Evolutionary conservation across 2,888 invertebrate genomes (phyloP).

Genomic region (Scrobipalpa costella): DNA sequence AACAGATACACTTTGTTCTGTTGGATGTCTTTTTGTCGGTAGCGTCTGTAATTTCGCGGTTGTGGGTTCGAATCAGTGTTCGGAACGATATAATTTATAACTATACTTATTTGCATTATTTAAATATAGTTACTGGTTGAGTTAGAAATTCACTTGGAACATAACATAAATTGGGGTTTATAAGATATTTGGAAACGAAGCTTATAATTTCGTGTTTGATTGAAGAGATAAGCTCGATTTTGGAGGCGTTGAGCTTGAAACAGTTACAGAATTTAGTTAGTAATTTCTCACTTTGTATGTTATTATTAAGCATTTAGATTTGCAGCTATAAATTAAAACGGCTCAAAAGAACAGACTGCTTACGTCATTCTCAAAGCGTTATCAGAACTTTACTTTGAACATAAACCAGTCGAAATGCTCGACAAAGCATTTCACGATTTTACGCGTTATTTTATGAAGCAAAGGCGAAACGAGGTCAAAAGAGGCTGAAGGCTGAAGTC

Average conservation of each 20-base stretch:
- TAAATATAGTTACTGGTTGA: neutral
- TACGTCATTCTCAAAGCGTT: too few species aligned
- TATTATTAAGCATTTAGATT: neutral
- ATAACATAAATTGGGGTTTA: neutral
- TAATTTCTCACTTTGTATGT: neutral
- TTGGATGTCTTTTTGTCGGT: neutral
- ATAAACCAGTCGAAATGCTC: neutral
- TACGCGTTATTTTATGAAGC: slow-evolving; percentile 49
- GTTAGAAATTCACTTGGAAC: neutral
- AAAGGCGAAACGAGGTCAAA: slow-evolving; percentile 42
- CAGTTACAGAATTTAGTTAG: neutral
- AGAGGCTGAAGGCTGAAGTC: slow-evolving; percentile 46
- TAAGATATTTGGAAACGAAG: neutral
- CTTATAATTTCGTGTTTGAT: neutral
- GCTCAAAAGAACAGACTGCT: too few species aligned
- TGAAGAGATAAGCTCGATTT: neutral
- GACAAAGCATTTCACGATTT: slow-evolving; percentile 50
- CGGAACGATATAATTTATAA: slow-evolving; percentile 20
- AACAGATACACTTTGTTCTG: neutral
- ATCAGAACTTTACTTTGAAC: neutral
- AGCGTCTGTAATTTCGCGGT: slow-evolving; percentile 18
- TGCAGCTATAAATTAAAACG: neutral
- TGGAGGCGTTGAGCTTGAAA: neutral
- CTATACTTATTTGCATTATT: neutral
- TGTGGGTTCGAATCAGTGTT: slow-evolving; percentile 6